phyloP scores from a whole-genome alignment of 2,797 vertebrate species.

The Todus mexicanus region DNA sequence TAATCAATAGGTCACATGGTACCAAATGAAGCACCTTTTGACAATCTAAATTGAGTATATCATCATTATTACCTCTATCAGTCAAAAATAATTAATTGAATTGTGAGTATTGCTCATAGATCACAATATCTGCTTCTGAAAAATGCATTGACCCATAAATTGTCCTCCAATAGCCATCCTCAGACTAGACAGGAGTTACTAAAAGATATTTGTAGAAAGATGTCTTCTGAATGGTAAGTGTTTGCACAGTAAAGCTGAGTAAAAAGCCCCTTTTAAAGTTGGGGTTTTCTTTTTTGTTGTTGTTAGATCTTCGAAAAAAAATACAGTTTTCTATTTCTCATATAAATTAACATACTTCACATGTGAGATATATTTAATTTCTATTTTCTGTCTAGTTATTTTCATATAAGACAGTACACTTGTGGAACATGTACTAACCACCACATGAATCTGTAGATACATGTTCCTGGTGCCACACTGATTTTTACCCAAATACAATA shows the following conservation, averaged over 20 bases:
- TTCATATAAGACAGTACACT: background rate
- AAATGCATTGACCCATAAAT: slow-evolving; percentile 25
- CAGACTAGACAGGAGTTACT: background rate
- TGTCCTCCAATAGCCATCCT: background rate
- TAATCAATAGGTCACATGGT: background rate
- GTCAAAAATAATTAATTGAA: slow-evolving; percentile 5
- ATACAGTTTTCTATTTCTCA: background rate
- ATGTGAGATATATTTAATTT: background rate
- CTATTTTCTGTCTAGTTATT: slow-evolving; percentile 3
- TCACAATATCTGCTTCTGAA: slow-evolving; percentile 11
- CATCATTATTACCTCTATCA: background rate
- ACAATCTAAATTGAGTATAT: background rate
- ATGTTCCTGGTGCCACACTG: background rate
- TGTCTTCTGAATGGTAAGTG: background rate
- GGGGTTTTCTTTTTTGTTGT: no score
- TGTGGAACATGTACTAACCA: background rate
- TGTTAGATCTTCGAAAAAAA: background rate
- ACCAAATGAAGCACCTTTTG: background rate
- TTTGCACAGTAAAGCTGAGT: slow-evolving; percentile 27
- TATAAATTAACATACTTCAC: background rate
- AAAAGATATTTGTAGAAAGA: background rate
- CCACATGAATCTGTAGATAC: background rate
- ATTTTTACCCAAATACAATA: slow-evolving; percentile 41
- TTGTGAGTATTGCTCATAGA: background rate
- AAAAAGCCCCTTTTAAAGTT: slow-evolving; percentile 1